phyloP scores from a whole-genome alignment of 2,113 vertebrate genomes.

The Pandion haliaetus region DNA sequence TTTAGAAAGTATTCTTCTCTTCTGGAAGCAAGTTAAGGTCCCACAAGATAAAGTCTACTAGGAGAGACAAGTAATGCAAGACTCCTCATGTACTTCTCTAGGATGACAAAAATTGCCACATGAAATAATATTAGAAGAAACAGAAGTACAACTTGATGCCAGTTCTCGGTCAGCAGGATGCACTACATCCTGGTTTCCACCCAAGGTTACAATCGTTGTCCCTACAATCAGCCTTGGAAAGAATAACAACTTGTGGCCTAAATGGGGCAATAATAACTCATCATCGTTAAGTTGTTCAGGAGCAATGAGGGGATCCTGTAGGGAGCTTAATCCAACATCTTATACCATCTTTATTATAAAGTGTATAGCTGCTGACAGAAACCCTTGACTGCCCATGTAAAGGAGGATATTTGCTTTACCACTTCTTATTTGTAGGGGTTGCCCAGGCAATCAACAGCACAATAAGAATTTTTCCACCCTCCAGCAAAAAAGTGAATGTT shows the following conservation, averaged over 20 bases:
- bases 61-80: not conserved
- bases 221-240: not conserved
- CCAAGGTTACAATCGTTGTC: not conserved
- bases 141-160: not conserved
- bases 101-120: not conserved
- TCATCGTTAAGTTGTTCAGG: not conserved
- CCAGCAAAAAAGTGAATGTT: not conserved
- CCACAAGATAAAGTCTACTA: not conserved
- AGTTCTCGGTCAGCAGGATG: not conserved
- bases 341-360: not conserved
- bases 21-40: not conserved
- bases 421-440: constrained; percentile 13
- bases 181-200: not conserved
- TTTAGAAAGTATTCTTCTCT: not conserved
- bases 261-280: not conserved
- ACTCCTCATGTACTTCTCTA: not conserved
- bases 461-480: not conserved
- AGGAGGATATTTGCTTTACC: constrained; percentile 27
- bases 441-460: not conserved
- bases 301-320: not conserved
- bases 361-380: not conserved
- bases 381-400: not conserved
- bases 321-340: constrained; percentile 1
- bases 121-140: not conserved
- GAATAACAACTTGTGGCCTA: not conserved